Evolutionary conservation across 2,888 invertebrate genomes (phyloP).

Genomic region (Microlaimidae sp.): DNA sequence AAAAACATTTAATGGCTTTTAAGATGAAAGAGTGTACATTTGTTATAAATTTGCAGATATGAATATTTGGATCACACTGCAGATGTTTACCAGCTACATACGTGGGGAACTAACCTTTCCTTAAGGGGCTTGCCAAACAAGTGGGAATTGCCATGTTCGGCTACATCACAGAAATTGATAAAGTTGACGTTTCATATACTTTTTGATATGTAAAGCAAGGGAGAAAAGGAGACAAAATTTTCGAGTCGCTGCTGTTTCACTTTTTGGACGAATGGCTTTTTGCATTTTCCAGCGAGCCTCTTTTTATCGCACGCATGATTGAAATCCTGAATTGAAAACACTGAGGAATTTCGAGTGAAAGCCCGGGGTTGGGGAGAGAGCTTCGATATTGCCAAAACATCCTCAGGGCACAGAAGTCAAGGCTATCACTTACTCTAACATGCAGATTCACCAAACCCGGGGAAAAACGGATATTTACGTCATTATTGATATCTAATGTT

Average conservation of each 20-base stretch:
- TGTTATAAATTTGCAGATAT: too few relatives aligned
- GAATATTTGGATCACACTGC: conserved; percentile 73
- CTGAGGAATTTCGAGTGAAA: conserved; percentile 60
- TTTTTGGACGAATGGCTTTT: conserved; percentile 85
- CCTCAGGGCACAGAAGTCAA: conserved; percentile 92
- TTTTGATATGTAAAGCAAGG: conserved; percentile 66
- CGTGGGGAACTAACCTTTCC: conserved; percentile 65
- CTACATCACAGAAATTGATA: conserved; percentile 83
- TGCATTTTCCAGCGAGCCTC: conserved; percentile 59
- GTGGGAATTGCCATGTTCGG: conserved; percentile 85
- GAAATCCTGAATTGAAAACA: conserved; percentile 64
- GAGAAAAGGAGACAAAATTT: too few relatives aligned
- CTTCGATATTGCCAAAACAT: conserved; percentile 74
- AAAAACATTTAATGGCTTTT: too few relatives aligned
- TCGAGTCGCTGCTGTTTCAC: conserved; percentile 68
- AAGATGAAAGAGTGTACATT: too few relatives aligned
- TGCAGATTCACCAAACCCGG: conserved; percentile 67
- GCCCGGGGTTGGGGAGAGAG: conserved; percentile 57
- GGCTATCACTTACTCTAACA: conserved; percentile 96
- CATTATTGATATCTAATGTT: too few relatives aligned
- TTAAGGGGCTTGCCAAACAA: conserved; percentile 32
- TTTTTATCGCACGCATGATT: conserved; percentile 26
- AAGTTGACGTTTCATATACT: conserved; percentile 55
- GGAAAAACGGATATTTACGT: too few relatives aligned
- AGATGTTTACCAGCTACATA: conserved; percentile 91